Evolutionary conservation across 2,797 vertebrate species (phyloP), one percentile per base, ranked within the genome.

Genomic region (Tauraco hartlaubi): DNA sequence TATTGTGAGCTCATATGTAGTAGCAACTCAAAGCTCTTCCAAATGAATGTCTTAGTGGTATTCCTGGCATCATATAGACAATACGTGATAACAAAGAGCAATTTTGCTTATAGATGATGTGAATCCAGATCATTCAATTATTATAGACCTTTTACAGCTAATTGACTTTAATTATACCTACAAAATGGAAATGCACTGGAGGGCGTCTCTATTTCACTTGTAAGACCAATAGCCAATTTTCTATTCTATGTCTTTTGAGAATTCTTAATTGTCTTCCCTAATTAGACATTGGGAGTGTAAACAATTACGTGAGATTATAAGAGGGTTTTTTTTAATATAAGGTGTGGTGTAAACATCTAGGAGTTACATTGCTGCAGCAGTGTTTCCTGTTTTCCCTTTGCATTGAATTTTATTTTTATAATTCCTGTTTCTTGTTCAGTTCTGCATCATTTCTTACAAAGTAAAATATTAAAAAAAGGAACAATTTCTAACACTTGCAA

Each of bases 71-170:
- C 22, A 10, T 21, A 51, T 2, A 37, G 79, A 15, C 68, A 72
- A 43, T 58, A n/a, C 12, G 31, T 54, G 55, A 26, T 85, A 86
- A 93, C 15, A 28, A 95, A 76, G 69, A 90, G 5, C 39, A 18
- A 46, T 91, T 82, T 75, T 90, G 15, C 25, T 88, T 21, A 35
- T 72, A 35, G 73, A 9, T 71, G 48, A 25, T 95, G 48, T 84
- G 82, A 91, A 88, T 92, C 37, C 89, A 94, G 48, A 85, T 21
- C n/a, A 26, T 41, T 48, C 20, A 75, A 90, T 90, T 90, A 61
- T 90, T 88, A 79, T 63, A 49, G 51, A 76, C 59, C 55, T 95
- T 94, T 96, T 76, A 59, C 26, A 73, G 84, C 35, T 88, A 81
- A 69, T 73, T 91, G 73, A 49, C 78, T 95, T 90, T 66, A 90